These are phyloP conservation scores for Drosophila sp. DNA, from an alignment of 1,140 invertebrate genomes.

Conservation along the genomic window DNA sequence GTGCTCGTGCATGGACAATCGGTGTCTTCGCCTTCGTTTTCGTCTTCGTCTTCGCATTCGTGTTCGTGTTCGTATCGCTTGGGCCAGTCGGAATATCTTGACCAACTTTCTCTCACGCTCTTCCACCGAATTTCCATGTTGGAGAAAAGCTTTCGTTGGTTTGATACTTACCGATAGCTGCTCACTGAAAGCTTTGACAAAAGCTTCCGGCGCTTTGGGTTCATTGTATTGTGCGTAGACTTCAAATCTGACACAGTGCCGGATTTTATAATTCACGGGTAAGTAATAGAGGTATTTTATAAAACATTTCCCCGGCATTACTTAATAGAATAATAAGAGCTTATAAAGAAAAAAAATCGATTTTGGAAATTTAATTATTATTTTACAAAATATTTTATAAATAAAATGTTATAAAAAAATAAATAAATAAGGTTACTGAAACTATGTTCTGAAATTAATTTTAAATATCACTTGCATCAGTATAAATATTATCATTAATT, in stretches of 20 bases:
- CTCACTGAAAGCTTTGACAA: conserved; percentile 50
- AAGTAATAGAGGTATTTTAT: no score
- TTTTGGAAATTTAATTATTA: no score
- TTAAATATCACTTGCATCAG: no score
- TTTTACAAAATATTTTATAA: no score
- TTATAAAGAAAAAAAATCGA: no score
- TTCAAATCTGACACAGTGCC: conserved; percentile 32
- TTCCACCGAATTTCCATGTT: conserved; percentile 49
- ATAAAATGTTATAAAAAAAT: no score
- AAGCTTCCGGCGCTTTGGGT: conserved; percentile 36
- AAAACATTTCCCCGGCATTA: no score
- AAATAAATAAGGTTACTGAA: no score
- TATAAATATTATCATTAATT: no score
- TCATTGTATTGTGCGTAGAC: conserved; percentile 58
- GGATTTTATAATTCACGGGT: conserved; percentile 13
- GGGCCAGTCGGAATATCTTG: conserved; percentile 12
- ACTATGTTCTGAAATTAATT: no score
- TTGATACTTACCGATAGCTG: conserved; percentile 9
- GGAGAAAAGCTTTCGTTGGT: conserved; percentile 57
- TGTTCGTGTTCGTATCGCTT: conserved; percentile 15
- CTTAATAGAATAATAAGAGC: no score
- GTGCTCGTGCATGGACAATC: conserved; percentile 59
- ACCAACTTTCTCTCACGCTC: conserved; percentile 9
- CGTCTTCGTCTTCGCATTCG: conserved; percentile 37
- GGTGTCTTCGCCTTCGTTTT: conserved; percentile 47